Percentiles rank a stretch among this genome's conserved stretches.
phyloP scores from a whole-genome alignment of 37 sponge, comb jelly and placozoan genomes.

The Agelas oroides region DNA sequence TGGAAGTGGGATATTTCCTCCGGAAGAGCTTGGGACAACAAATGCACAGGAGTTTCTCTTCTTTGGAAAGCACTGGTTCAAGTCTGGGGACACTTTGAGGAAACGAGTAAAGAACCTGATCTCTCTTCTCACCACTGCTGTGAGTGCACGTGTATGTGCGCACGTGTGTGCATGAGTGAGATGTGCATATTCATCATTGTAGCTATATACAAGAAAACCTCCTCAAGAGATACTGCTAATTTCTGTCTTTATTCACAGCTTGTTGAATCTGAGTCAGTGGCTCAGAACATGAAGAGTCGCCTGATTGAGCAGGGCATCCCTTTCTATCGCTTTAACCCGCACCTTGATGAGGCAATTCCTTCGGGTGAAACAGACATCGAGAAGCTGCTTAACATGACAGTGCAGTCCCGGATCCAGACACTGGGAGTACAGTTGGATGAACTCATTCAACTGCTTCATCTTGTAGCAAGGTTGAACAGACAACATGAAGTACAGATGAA shows the following conservation, averaged over 20 bases:
- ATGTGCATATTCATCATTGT: background rate
- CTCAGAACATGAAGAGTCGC: conserved; percentile 10
- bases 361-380: background rate
- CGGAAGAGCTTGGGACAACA: conserved; percentile 24
- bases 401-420: background rate
- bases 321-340: conserved; percentile 36
- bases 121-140: conserved; percentile 51
- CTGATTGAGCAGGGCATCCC: conserved; percentile 20
- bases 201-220: background rate
- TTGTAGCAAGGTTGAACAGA: too few species aligned
- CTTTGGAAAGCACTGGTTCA: conserved; percentile 48
- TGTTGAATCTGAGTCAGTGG: conserved; percentile 21
- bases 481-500: too few species aligned
- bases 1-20: conserved; percentile 43
- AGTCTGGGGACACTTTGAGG: conserved; percentile 10
- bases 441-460: too few species aligned
- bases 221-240: too few species aligned
- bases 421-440: background rate
- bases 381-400: conserved; percentile 14
- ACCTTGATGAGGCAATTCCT: conserved; percentile 15
- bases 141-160: conserved; percentile 1
- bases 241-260: conserved; percentile 1
- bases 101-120: conserved; percentile 36
- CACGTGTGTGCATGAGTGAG: background rate
- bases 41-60: conserved; percentile 53